Evolutionary conservation across 2,113 vertebrate species (phyloP).

Genomic region (Catharus fuscescens): DNA sequence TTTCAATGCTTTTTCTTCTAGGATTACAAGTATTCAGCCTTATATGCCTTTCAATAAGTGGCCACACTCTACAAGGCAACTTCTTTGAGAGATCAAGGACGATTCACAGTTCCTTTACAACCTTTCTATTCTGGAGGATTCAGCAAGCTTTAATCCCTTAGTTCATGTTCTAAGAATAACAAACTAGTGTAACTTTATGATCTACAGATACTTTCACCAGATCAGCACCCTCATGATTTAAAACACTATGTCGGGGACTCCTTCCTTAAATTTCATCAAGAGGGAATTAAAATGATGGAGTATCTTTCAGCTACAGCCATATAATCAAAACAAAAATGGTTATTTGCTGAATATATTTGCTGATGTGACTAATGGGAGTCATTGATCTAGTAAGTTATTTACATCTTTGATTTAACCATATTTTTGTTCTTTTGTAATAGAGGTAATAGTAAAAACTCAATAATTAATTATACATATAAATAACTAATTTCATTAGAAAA

Average conservation of each 20-base stretch:
- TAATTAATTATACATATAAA: neutral
- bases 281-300: neutral
- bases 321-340: conserved; percentile 4
- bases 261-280: neutral
- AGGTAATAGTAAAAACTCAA: neutral
- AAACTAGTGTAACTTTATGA: neutral
- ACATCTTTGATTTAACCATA: neutral
- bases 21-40: neutral
- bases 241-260: neutral
- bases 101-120: neutral
- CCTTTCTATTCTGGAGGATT: neutral
- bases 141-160: neutral
- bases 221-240: neutral
- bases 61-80: neutral
- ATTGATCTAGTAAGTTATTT: conserved; percentile 28
- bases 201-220: neutral
- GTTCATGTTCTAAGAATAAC: neutral
- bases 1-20: neutral
- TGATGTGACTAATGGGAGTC: conserved; percentile 10
- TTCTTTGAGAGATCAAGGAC: neutral
- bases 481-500: neutral
- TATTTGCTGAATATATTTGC: neutral
- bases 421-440: neutral
- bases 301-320: neutral
- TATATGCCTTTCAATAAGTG: neutral